Percentiles rank a stretch among this genome's conserved stretches.
Conservation (phyloP, 2,113 vertebrate genomes). For the Clarias macrocephalus region DNA sequence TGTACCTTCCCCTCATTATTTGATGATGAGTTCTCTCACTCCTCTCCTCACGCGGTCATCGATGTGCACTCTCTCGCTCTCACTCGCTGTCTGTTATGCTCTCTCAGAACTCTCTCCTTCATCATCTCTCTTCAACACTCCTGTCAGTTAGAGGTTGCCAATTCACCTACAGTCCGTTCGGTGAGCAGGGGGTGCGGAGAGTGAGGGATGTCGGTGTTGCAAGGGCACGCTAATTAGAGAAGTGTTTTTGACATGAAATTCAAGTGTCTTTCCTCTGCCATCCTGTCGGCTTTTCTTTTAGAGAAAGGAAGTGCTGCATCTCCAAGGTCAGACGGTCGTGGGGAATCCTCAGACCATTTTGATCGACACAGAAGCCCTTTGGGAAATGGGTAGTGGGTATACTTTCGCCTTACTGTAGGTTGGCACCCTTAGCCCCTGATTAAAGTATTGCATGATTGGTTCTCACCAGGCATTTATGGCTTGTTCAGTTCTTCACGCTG, state of each 20-base stretch:
- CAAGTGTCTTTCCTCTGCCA: neutral
- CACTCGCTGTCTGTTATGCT: neutral
- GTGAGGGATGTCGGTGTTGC: conserved; percentile 4
- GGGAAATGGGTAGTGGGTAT: neutral
- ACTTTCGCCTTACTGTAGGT: neutral
- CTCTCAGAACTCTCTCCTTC: neutral
- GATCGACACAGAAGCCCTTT: neutral
- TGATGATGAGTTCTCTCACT: neutral
- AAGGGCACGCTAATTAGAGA: neutral
- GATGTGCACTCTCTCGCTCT: neutral
- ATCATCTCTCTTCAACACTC: neutral
- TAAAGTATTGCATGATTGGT: neutral
- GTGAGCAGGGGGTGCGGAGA: neutral
- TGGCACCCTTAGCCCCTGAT: no score
- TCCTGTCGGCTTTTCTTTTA: neutral
- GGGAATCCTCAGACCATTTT: neutral
- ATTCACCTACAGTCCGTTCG: neutral
- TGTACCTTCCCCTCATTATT: conserved; percentile 6
- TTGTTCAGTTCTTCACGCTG: neutral
- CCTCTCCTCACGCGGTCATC: neutral
- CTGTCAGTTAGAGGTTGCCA: neutral
- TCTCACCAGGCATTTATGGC: neutral
- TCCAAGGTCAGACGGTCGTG: neutral
- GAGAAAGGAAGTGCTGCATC: neutral
- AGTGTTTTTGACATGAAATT: neutral